A percentile compares a stretch with the other conserved stretches of the same genome.
These are phyloP conservation scores for Neomorphus geoffroyi DNA, from an alignment of 2,797 vertebrate species.

Conservation along the genomic window DNA sequence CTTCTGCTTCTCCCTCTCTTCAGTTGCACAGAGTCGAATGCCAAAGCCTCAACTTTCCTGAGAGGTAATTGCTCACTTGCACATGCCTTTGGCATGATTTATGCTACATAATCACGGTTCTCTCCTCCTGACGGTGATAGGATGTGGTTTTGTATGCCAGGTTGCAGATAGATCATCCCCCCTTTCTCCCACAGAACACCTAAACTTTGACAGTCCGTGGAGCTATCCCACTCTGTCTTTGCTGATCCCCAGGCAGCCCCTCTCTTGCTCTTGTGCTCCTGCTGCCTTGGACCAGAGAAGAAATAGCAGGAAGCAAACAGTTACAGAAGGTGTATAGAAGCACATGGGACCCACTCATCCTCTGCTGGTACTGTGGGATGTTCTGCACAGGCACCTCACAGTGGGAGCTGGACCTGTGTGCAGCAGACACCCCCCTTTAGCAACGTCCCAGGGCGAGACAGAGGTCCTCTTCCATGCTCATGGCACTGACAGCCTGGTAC, in stretches of 20 bases:
- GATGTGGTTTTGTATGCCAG: not conserved
- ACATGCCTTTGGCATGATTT: not conserved
- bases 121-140: not conserved
- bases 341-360: fast-evolving
- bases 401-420: not conserved
- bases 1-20: not conserved
- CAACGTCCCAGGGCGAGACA: not conserved
- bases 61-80: not conserved
- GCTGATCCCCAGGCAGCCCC: not conserved
- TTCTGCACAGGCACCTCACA: not conserved
- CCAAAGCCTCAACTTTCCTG: not conserved
- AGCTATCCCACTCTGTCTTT: not conserved
- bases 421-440: not conserved
- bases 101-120: not conserved
- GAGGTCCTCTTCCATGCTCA: not conserved
- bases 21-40: not conserved
- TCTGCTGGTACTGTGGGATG: too few relatives aligned
- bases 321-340: not conserved
- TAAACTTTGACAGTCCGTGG: not conserved
- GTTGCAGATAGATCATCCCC: not conserved
- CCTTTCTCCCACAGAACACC: not conserved
- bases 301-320: not conserved
- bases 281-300: not conserved
- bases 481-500: too few relatives aligned
- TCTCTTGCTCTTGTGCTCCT: not conserved